Evolutionary conservation across 1,140 invertebrate genomes (phyloP).

Genomic region (Lasioglossum albipes): DNA sequence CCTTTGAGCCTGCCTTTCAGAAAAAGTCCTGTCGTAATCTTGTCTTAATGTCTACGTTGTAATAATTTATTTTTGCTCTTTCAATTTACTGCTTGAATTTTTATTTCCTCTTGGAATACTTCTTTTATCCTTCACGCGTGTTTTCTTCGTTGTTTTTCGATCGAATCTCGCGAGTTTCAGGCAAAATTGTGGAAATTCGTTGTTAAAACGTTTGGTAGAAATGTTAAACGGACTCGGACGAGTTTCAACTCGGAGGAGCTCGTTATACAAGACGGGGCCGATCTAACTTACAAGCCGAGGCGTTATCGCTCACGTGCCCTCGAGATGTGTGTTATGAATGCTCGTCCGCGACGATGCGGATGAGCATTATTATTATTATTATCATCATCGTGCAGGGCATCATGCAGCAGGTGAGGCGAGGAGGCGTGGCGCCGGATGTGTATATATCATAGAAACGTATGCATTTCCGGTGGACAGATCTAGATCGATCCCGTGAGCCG

Average conservation of each 20-base stretch:
- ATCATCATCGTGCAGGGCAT: conserved; percentile 70
- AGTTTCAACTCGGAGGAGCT: conserved; percentile 7
- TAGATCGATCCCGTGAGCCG: conserved; percentile 54
- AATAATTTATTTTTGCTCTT: too few species aligned
- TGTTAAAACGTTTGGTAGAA: not conserved
- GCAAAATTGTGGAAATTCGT: not conserved
- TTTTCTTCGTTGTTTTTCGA: too few species aligned
- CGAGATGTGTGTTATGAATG: conserved; percentile 60
- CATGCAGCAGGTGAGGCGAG: conserved; percentile 74
- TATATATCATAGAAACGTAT: conserved; percentile 75
- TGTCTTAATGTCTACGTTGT: too few species aligned
- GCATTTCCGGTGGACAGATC: conserved; percentile 66
- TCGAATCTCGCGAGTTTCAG: too few species aligned
- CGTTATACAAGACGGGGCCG: conserved; percentile 39
- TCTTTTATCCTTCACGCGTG: too few species aligned
- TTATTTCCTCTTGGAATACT: too few species aligned
- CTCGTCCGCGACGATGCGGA: conserved; percentile 65
- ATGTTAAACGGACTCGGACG: conserved; percentile 5
- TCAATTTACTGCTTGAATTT: too few species aligned
- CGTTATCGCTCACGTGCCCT: conserved; percentile 58
- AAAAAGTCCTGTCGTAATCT: too few species aligned
- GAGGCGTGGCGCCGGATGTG: conserved; percentile 77
- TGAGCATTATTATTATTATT: conserved; percentile 71
- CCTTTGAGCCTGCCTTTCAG: too few species aligned
- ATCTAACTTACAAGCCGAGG: conserved; percentile 18